Evolutionary conservation across 2,888 invertebrate species (phyloP).

Genomic region (Blera fallax): DNA sequence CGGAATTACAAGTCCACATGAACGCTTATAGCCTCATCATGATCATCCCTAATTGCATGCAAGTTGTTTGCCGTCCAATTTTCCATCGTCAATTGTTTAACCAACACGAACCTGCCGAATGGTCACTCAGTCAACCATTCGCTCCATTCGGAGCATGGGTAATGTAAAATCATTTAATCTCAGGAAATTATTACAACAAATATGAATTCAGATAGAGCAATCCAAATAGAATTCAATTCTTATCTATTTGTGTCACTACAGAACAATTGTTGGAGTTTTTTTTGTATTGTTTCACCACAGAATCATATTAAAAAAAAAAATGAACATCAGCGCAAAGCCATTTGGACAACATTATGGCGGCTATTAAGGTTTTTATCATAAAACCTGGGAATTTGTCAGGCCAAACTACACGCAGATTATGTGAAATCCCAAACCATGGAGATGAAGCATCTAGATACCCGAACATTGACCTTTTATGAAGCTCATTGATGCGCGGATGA

Average conservation of each 20-base stretch:
- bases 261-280: slow-evolving; percentile 23
- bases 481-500: slow-evolving; percentile 29
- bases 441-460: slow-evolving; percentile 32
- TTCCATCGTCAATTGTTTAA: slow-evolving; percentile 24
- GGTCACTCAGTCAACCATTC: slow-evolving; percentile 1
- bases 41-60: not conserved
- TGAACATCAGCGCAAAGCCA: not conserved
- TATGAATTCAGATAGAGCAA: slow-evolving; percentile 45
- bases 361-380: not conserved
- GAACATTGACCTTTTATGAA: slow-evolving; percentile 47
- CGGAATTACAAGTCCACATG: not conserved
- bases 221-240: slow-evolving; percentile 30
- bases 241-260: slow-evolving; percentile 57
- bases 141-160: too few species aligned
- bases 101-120: slow-evolving; percentile 2
- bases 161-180: slow-evolving; percentile 24
- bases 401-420: slow-evolving; percentile 13
- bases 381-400: not conserved
- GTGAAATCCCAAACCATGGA: slow-evolving; percentile 17
- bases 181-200: slow-evolving; percentile 43
- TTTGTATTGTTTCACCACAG: slow-evolving; percentile 11
- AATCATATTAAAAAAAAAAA: slow-evolving; percentile 1
- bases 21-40: not conserved
- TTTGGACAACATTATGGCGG: not conserved
- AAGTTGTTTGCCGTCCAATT: not conserved